These are phyloP conservation scores for Poeciliopsis occidentalis DNA, from an alignment of 2,113 vertebrate genomes.

Conservation along the genomic window DNA sequence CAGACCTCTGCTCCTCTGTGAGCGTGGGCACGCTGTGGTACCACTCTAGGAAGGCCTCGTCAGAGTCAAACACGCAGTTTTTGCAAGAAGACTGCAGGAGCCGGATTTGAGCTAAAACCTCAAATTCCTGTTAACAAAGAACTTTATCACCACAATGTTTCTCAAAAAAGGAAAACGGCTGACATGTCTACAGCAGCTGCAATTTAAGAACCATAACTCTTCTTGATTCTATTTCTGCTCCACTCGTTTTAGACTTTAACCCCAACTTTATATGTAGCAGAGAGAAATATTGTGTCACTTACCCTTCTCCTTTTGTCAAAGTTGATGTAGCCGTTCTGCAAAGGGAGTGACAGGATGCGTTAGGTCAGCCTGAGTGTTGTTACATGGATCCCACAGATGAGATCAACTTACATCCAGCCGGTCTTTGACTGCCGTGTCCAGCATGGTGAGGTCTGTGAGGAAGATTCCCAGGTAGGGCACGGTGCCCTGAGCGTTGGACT, in stretches of 20 bases:
- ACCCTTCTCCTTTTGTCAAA: conserved; percentile 93
- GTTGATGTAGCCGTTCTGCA: conserved; percentile 91
- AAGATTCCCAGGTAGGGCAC: conserved; percentile 93
- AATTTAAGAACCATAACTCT: conserved; percentile 8
- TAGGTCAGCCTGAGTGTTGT: conserved; percentile 7
- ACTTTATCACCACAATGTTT: conserved; percentile 13
- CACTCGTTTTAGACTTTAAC: background rate
- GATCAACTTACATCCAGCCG: conserved; percentile 82
- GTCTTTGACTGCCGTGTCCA: conserved; percentile 89
- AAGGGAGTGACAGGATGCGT: conserved; percentile 36
- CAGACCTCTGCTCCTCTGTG: conserved; percentile 82
- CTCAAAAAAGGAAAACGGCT: conserved; percentile 1
- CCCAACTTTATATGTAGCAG: background rate
- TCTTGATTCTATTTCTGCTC: conserved; percentile 3
- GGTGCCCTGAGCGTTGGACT: conserved; percentile 77
- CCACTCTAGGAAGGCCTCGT: conserved; percentile 84
- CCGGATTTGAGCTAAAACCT: conserved; percentile 88
- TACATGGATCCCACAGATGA: conserved; percentile 14
- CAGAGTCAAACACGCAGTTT: conserved; percentile 79
- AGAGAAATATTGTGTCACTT: conserved; percentile 35
- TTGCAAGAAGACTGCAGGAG: conserved; percentile 89
- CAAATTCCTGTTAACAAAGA: conserved; percentile 84
- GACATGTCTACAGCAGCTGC: background rate
- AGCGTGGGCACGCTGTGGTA: conserved; percentile 82
- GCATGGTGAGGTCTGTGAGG: conserved; percentile 90